Conservation (phyloP, 2,888 invertebrate species). For the Aleiodes testaceus region DNA sequence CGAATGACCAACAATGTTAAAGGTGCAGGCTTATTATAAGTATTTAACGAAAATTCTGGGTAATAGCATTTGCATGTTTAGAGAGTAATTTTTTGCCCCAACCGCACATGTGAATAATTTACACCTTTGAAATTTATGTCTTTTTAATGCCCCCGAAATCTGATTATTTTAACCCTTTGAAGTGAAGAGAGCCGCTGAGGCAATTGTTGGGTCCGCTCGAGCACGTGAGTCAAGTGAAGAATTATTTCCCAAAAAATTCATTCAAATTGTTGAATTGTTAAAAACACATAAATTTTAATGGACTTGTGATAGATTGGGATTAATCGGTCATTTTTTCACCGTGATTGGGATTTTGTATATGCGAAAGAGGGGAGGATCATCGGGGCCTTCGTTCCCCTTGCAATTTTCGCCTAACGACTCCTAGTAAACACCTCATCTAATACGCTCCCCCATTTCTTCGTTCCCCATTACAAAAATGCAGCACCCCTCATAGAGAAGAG, state of each 20-base stretch:
- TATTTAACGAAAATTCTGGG: not conserved
- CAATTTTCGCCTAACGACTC: conserved; percentile 37
- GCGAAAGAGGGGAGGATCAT: conserved; percentile 4
- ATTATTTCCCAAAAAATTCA: not conserved
- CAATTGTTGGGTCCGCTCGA: too few species aligned
- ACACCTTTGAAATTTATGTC: too few species aligned
- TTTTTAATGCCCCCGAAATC: too few species aligned
- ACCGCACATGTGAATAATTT: too few species aligned
- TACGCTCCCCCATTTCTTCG: not conserved
- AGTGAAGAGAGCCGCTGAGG: too few species aligned
- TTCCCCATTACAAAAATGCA: conserved; percentile 14
- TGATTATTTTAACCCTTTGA: too few species aligned
- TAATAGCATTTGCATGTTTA: conserved; percentile 7
- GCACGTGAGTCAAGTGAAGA: too few species aligned
- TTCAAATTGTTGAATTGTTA: not conserved
- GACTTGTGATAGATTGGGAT: not conserved
- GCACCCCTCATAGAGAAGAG: not conserved
- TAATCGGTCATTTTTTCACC: not conserved
- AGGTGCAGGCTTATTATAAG: conserved; percentile 18
- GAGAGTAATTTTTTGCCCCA: too few species aligned
- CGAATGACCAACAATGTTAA: conserved; percentile 33
- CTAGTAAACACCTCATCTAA: conserved; percentile 33
- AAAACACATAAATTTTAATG: not conserved
- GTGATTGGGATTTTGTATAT: not conserved
- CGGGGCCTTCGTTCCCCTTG: conserved; percentile 3